A percentile compares a stretch with the other conserved stretches of the same genome.
Conservation (phyloP, 2,888 invertebrate species). For the Drosophila atripex region DNA sequence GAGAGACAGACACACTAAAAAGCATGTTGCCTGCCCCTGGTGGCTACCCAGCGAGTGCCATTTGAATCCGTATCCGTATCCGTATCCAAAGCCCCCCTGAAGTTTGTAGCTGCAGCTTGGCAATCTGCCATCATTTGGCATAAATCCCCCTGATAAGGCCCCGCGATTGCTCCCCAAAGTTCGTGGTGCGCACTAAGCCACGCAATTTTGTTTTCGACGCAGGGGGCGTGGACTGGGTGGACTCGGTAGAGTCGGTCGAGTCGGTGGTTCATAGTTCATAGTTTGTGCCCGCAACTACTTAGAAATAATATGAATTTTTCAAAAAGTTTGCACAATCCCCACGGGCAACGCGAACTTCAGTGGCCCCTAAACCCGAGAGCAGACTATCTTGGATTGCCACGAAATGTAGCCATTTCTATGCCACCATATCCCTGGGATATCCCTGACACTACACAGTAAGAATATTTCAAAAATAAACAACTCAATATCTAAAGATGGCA, state of each 20-base stretch:
- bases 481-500: not conserved
- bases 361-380: constrained; percentile 46
- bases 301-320: constrained; percentile 62
- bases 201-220: constrained; percentile 54
- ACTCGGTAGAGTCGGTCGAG: not conserved
- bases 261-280: constrained; percentile 42
- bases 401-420: constrained; percentile 62
- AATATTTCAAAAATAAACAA: not conserved
- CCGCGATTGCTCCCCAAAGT: constrained; percentile 75
- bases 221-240: constrained; percentile 4
- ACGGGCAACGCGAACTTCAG: constrained; percentile 45
- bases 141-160: constrained; percentile 73
- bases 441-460: not conserved
- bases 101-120: constrained; percentile 68
- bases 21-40: constrained; percentile 35
- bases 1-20: constrained; percentile 44
- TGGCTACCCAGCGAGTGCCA: constrained; percentile 25
- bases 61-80: constrained; percentile 34
- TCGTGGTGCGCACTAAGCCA: constrained; percentile 63
- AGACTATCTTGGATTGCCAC: constrained; percentile 30
- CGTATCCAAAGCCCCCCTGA: constrained; percentile 31
- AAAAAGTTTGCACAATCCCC: constrained; percentile 64
- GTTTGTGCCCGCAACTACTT: constrained; percentile 51
- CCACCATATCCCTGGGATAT: constrained; percentile 49
- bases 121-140: constrained; percentile 78